These are phyloP conservation scores for Cephalotes varians DNA, from an alignment of 2,888 invertebrate species.

Conservation along the genomic window DNA sequence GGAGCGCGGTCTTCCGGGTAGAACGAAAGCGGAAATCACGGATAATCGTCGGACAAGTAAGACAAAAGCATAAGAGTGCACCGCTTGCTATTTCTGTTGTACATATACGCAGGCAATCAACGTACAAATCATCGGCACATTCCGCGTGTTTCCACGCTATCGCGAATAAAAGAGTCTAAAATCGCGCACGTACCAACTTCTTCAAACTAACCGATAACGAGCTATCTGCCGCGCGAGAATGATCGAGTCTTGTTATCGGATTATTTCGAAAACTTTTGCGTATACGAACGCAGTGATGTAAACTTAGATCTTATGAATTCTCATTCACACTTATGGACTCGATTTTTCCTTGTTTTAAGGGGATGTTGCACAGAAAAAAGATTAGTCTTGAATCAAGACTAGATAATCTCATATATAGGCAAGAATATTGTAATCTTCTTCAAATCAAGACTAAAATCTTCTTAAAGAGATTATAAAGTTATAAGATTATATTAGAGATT, in stretches of 20 bases:
- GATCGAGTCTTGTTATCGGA: not conserved
- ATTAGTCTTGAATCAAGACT: too few species aligned
- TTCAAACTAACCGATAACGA: constrained; percentile 26
- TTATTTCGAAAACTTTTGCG: not conserved
- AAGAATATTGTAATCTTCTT: too few species aligned
- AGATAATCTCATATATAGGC: too few species aligned
- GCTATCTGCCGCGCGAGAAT: constrained; percentile 5
- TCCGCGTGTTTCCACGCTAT: not conserved
- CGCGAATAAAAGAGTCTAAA: not conserved
- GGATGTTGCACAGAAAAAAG: too few species aligned
- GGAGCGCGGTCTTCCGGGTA: constrained; percentile 71
- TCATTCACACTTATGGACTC: not conserved
- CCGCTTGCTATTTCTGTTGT: constrained; percentile 47
- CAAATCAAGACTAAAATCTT: too few species aligned
- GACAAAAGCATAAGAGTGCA: constrained; percentile 72
- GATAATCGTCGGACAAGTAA: constrained; percentile 77
- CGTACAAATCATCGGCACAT: constrained; percentile 11
- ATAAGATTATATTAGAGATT: too few species aligned
- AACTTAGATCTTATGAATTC: not conserved
- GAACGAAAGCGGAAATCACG: constrained; percentile 79
- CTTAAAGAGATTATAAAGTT: too few species aligned
- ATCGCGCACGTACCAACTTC: not conserved
- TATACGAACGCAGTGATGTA: not conserved
- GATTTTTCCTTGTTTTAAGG: too few species aligned
- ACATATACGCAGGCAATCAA: not conserved